Percentiles rank a stretch among this genome's conserved stretches.
Evolutionary conservation across 2,797 vertebrate genomes (phyloP).

Genomic region (Choloepus didactylus): DNA sequence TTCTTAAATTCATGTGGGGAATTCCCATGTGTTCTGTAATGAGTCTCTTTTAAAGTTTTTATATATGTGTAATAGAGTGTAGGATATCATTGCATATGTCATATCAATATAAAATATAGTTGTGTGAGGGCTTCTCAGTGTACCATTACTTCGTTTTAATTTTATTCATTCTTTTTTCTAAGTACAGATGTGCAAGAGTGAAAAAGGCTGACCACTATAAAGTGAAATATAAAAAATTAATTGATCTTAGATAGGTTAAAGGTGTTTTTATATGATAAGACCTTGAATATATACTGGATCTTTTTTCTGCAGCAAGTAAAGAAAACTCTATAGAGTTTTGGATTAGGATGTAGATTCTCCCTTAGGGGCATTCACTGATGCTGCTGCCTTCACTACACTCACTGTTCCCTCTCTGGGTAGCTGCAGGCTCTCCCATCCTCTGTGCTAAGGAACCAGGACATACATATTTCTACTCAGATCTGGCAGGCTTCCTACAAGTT

Average conservation of each 20-base stretch:
- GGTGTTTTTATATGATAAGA: neutral
- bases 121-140: neutral
- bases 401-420: rapidly evolving
- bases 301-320: neutral
- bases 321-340: neutral
- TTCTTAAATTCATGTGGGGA: conserved; percentile 24
- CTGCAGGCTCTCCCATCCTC: neutral
- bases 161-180: conserved; percentile 67
- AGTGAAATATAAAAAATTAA: neutral
- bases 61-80: neutral
- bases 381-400: rapidly evolving
- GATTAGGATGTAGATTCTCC: too few species aligned
- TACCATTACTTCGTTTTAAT: conserved; percentile 29
- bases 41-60: neutral
- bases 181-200: neutral
- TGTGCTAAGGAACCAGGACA: rapidly evolving
- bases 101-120: neutral
- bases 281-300: neutral
- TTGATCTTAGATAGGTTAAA: neutral
- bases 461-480: neutral
- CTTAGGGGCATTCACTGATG: neutral
- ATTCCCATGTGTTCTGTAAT: conserved; percentile 47
- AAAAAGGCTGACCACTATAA: conserved; percentile 15
- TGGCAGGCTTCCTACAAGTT: neutral
- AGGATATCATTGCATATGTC: neutral